These are phyloP conservation scores for Leucoraja ocellata DNA, from an alignment of 2,797 vertebrate genomes.

Conservation along the genomic window DNA sequence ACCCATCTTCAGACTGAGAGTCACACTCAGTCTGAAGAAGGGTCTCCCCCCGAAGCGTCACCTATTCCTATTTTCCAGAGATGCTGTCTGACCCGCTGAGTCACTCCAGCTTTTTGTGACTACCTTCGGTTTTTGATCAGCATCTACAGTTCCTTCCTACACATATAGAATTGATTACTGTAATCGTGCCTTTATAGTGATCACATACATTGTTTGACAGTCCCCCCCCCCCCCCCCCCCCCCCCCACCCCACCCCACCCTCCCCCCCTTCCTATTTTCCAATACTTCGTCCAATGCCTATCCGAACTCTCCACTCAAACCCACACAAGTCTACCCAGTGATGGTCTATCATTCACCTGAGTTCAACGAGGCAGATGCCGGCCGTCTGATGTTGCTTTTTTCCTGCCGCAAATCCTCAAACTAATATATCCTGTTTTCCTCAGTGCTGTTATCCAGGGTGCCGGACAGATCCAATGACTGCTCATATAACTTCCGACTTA, in stretches of 20 bases:
- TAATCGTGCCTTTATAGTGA: background rate
- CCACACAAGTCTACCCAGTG: background rate
- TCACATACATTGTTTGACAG: background rate
- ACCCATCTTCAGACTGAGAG: no score
- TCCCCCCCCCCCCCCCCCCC: background rate
- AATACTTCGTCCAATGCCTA: background rate
- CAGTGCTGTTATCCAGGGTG: background rate
- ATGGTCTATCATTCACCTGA: background rate
- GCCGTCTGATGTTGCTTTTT: background rate
- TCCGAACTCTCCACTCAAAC: background rate
- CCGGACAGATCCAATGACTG: background rate
- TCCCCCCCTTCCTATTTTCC: no score
- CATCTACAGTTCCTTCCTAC: no score
- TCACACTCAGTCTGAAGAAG: no score
- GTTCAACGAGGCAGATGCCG: background rate
- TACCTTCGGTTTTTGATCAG: no score
- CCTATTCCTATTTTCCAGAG: no score
- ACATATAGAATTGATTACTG: no score
- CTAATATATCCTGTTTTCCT: background rate
- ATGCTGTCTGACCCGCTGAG: no score
- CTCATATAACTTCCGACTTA: conserved; percentile 2
- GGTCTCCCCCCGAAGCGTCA: no score
- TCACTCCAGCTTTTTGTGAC: no score
- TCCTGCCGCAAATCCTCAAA: background rate
- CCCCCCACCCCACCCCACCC: no score